Conservation (phyloP, 1,140 invertebrate genomes). For the Dreissena rostriformis region DNA sequence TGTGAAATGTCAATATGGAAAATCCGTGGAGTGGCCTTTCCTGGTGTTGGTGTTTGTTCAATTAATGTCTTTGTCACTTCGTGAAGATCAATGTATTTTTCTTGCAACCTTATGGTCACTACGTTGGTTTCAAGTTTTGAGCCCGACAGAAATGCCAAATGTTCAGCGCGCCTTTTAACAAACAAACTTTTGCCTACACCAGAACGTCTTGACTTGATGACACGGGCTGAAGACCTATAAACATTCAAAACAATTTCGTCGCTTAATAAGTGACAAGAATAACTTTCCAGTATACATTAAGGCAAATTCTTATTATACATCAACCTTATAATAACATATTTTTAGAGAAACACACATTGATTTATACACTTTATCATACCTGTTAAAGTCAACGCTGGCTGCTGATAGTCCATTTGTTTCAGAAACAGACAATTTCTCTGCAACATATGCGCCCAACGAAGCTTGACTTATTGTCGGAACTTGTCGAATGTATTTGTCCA, state of each 20-base stretch:
- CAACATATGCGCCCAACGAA: conserved; percentile 16
- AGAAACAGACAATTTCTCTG: conserved; percentile 11
- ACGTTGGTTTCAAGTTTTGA: not conserved
- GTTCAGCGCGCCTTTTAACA: conserved; percentile 49
- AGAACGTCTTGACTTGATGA: conserved; percentile 66
- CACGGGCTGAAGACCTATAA: conserved; percentile 62
- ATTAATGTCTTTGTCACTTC: conserved; percentile 53
- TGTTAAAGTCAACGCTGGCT: conserved; percentile 44
- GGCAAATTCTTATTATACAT: too few species aligned
- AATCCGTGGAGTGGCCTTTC: conserved; percentile 48
- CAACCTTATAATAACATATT: too few species aligned
- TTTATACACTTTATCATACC: conserved; percentile 13
- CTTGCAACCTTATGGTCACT: conserved; percentile 60
- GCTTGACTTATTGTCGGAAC: too few species aligned
- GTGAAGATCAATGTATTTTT: conserved; percentile 50
- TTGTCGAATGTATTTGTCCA: conserved; percentile 66
- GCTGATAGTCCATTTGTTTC: conserved; percentile 16
- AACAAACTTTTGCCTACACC: conserved; percentile 72
- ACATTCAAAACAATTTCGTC: not conserved
- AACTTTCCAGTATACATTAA: too few species aligned
- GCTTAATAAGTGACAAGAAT: too few species aligned
- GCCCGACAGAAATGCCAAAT: conserved; percentile 29
- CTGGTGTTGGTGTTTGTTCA: conserved; percentile 42
- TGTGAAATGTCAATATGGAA: conserved; percentile 69
- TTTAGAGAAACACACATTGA: too few species aligned